Evolutionary conservation across 2,888 invertebrate species (phyloP).

Genomic region (Octonoba sinensis): DNA sequence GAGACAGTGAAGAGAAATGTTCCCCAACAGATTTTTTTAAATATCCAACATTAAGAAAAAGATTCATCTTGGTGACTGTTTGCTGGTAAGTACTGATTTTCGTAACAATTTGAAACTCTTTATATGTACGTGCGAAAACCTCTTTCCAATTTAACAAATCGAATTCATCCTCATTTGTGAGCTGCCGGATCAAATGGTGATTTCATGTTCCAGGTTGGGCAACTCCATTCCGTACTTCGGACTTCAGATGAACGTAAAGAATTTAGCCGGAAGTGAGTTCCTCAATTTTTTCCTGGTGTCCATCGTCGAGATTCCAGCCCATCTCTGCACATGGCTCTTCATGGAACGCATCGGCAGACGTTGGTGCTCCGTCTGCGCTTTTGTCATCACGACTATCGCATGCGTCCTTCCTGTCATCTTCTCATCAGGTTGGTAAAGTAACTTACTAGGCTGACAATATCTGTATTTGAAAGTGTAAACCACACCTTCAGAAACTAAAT

Average conservation of each 20-base stretch:
- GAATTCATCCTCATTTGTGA: not conserved
- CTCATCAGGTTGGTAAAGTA: conserved; percentile 22
- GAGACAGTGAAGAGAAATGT: conserved; percentile 12
- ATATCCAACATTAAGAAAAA: conserved; percentile 60
- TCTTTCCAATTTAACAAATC: not conserved
- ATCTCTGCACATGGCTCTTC: conserved; percentile 74
- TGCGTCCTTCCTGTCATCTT: conserved; percentile 37
- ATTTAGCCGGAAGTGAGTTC: conserved; percentile 77
- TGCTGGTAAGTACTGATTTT: conserved; percentile 34
- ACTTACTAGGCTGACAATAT: not conserved
- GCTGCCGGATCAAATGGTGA: too few relatives aligned
- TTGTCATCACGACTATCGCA: conserved; percentile 70
- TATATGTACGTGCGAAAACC: not conserved
- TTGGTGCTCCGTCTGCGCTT: conserved; percentile 73
- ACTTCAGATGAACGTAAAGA: conserved; percentile 68
- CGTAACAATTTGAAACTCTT: not conserved
- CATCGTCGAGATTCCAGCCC: conserved; percentile 77
- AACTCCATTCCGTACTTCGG: conserved; percentile 55
- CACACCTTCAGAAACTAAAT: too few relatives aligned
- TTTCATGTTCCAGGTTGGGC: conserved; percentile 27
- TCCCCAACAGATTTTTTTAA: conserved; percentile 50
- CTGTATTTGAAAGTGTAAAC: not conserved
- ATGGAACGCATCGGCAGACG: conserved; percentile 75
- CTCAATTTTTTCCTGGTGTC: conserved; percentile 78
- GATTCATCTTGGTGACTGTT: conserved; percentile 55